Evolutionary conservation across 2,888 invertebrate species (phyloP).

Genomic region (Cataglyphis livida): DNA sequence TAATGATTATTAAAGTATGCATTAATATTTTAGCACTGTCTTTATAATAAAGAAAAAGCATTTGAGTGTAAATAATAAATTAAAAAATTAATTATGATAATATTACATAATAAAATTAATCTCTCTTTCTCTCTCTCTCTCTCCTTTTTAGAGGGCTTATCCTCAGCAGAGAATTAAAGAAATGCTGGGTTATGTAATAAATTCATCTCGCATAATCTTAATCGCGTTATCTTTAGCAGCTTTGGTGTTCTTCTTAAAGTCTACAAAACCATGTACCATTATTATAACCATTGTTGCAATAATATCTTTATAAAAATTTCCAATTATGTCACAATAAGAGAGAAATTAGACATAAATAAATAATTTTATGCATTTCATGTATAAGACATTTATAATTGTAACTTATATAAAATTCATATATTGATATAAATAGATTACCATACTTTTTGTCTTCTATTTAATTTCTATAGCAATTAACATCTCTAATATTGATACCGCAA

Average conservation of each 20-base stretch:
- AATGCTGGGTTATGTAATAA: background rate
- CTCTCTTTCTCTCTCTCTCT: background rate
- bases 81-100: constrained; percentile 14
- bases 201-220: background rate
- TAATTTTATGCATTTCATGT: background rate
- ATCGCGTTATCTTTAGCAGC: background rate
- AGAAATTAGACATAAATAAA: background rate
- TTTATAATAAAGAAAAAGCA: background rate
- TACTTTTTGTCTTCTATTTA: background rate
- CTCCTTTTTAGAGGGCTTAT: background rate
- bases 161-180: background rate
- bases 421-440: background rate
- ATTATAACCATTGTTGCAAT: background rate
- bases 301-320: background rate
- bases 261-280: background rate
- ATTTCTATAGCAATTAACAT: background rate
- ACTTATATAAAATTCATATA: background rate
- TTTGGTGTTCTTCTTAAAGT: background rate
- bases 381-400: constrained; percentile 2
- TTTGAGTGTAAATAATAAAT: background rate
- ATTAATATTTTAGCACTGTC: background rate
- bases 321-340: background rate
- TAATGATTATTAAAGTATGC: background rate
- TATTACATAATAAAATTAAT: constrained; percentile 11
- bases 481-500: background rate